These are phyloP conservation scores for Oreotrochilus melanogaster DNA, from an alignment of 2,113 vertebrate species.

Conservation along the genomic window DNA sequence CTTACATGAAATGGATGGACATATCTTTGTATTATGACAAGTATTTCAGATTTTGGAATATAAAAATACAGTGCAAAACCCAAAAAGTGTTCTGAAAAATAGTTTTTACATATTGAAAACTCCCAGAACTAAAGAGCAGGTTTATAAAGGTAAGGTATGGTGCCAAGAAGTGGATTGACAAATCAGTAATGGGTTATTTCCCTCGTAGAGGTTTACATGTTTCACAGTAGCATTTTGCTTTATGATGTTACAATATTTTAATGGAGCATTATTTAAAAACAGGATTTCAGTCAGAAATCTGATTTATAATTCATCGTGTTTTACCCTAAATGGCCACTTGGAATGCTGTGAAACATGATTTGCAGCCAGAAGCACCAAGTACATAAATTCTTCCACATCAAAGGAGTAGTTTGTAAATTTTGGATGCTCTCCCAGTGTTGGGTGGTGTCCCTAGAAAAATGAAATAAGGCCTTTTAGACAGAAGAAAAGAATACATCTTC, in stretches of 20 bases:
- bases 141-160: neutral
- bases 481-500: neutral
- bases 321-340: slow-evolving; percentile 83
- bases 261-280: slow-evolving; percentile 14
- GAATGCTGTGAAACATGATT: slow-evolving; percentile 87
- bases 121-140: neutral
- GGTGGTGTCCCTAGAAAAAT: slow-evolving; percentile 91
- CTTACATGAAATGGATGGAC: slow-evolving; percentile 58
- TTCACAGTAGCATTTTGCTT: slow-evolving; percentile 11
- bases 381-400: slow-evolving; percentile 92
- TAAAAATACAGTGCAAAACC: slow-evolving; percentile 44
- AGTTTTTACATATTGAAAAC: slow-evolving; percentile 5
- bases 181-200: neutral
- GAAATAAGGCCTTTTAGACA: slow-evolving; percentile 22
- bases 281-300: neutral
- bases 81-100: slow-evolving; percentile 10
- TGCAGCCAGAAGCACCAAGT: slow-evolving; percentile 87
- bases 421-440: slow-evolving; percentile 93
- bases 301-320: slow-evolving; percentile 87
- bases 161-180: neutral
- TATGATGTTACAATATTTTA: neutral
- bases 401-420: slow-evolving; percentile 99
- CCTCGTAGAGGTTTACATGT: neutral
- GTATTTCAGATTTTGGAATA: neutral
- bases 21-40: neutral